phyloP scores from a whole-genome alignment of 2,888 invertebrate species.

The Mechanitis messenoides region DNA sequence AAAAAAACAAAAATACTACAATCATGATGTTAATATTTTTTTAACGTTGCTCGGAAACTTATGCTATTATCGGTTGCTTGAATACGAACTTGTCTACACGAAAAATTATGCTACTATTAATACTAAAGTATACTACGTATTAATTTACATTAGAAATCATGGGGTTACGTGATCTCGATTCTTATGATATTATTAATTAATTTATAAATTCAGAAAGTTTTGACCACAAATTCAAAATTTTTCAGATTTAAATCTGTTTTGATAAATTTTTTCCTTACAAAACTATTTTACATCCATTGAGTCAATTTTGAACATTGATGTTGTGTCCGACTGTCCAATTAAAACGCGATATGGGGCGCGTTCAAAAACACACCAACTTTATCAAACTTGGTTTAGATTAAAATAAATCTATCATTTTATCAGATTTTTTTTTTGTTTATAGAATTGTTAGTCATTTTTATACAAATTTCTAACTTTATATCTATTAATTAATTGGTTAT shows the following conservation, averaged over 20 bases:
- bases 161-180: too few relatives aligned
- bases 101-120: background rate
- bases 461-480: background rate
- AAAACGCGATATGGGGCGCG: background rate
- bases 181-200: too few relatives aligned
- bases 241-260: too few relatives aligned
- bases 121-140: background rate
- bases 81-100: slow-evolving; percentile 6
- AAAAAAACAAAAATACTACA: too few relatives aligned
- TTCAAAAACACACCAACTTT: background rate
- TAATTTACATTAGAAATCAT: background rate
- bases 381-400: background rate
- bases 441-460: background rate
- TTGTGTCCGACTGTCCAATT: background rate
- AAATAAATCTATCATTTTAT: background rate
- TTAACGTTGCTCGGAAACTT: background rate
- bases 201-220: too few relatives aligned
- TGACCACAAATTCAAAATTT: too few relatives aligned
- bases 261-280: too few relatives aligned
- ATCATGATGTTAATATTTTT: too few relatives aligned
- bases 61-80: slow-evolving; percentile 13
- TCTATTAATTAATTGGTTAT: too few relatives aligned
- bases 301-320: background rate
- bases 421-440: too few relatives aligned
- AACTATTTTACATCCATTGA: background rate